Percentiles rank a stretch among this genome's conserved stretches.
Evolutionary conservation across 2,113 vertebrate species (phyloP).

Genomic region (Xenus cinereus): DNA sequence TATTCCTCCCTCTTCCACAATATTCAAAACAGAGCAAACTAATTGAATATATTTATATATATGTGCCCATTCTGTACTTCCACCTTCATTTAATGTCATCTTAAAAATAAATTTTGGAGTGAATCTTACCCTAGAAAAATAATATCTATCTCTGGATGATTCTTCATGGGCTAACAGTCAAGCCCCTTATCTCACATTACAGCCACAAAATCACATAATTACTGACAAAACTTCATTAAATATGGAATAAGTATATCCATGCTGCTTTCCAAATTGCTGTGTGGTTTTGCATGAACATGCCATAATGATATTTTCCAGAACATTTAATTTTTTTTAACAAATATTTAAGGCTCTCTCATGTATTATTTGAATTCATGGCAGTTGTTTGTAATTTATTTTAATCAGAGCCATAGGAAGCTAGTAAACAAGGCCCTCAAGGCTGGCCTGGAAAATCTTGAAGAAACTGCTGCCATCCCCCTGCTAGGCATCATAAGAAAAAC

Average conservation of each 20-base stretch:
- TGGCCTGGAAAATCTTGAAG: constrained; percentile 5
- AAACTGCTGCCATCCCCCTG: not conserved
- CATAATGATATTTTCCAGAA: constrained; percentile 4
- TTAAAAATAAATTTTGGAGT: not conserved
- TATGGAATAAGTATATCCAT: not conserved
- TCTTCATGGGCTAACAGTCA: not conserved
- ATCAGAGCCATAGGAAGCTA: not conserved
- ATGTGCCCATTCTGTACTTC: not conserved
- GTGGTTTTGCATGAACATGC: not conserved
- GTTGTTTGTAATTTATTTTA: constrained; percentile 47
- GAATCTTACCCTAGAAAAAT: not conserved
- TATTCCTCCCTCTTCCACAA: not conserved
- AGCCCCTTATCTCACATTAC: not conserved
- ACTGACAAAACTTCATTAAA: constrained; percentile 11
- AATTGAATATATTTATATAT: not conserved
- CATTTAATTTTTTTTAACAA: not conserved
- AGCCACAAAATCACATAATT: not conserved
- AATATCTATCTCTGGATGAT: not conserved
- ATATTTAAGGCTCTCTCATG: constrained; percentile 10
- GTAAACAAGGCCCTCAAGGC: constrained; percentile 18
- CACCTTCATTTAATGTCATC: not conserved
- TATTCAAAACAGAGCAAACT: not conserved
- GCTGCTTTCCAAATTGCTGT: not conserved
- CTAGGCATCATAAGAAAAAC: not conserved
- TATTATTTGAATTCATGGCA: not conserved